A percentile compares a stretch with the other conserved stretches of the same genome.
Evolutionary conservation across 2,888 invertebrate species (phyloP).

Genomic region (Aphidoletes aphidimyza): DNA sequence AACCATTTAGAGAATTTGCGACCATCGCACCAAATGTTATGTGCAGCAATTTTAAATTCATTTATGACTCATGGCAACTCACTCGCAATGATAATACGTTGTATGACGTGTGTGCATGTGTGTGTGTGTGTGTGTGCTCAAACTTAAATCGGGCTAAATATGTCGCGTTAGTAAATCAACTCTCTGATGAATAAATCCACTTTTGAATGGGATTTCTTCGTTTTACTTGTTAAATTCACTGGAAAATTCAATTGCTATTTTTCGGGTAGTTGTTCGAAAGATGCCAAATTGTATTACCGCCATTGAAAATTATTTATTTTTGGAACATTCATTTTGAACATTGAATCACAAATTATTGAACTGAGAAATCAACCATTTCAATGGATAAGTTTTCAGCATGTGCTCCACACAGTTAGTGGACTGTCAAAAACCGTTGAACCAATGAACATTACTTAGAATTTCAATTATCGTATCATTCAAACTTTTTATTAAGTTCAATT

Average conservation of each 20-base stretch:
- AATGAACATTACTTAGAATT: not conserved
- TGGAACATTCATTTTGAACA: not conserved
- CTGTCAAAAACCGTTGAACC: not conserved
- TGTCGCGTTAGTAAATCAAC: constrained; percentile 45
- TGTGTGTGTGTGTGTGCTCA: not conserved
- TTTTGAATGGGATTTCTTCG: not conserved
- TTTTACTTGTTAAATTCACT: constrained; percentile 1
- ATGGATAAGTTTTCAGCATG: not conserved
- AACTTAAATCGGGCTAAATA: constrained; percentile 17
- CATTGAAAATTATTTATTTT: not conserved
- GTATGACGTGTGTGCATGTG: not conserved
- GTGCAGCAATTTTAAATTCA: constrained; percentile 46
- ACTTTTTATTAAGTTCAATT: no score
- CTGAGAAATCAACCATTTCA: not conserved
- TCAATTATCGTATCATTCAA: no score
- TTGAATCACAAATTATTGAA: constrained; percentile 30
- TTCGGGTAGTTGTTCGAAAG: not conserved
- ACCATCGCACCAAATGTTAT: constrained; percentile 15
- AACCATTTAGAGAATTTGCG: constrained; percentile 41
- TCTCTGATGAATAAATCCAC: constrained; percentile 46
- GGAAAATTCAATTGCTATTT: constrained; percentile 37
- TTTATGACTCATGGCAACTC: constrained; percentile 17
- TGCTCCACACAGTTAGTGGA: not conserved
- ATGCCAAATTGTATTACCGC: not conserved
- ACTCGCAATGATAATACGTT: not conserved